These are phyloP conservation scores for Dyspetes luteomarginatus DNA, from an alignment of 2,888 invertebrate genomes.

Conservation along the genomic window DNA sequence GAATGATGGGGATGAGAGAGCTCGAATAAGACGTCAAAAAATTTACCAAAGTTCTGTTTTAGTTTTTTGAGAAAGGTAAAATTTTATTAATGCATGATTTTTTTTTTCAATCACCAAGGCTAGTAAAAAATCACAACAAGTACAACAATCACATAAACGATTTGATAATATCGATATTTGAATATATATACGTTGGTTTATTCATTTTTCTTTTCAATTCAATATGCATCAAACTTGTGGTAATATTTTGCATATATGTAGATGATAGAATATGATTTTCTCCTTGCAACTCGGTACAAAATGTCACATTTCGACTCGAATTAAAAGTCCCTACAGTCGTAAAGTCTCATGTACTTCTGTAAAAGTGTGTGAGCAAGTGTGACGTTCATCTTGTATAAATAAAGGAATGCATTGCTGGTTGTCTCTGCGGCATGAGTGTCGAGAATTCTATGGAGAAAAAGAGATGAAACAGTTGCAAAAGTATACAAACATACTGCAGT, in stretches of 20 bases:
- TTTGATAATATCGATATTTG: too few relatives aligned
- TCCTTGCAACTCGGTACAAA: neutral
- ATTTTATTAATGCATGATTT: too few relatives aligned
- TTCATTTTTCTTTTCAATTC: too few relatives aligned
- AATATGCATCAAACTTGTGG: too few relatives aligned
- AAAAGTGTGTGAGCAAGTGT: slow-evolving; percentile 3
- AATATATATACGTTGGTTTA: too few relatives aligned
- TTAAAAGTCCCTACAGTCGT: neutral
- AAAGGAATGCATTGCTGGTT: neutral
- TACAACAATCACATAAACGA: too few relatives aligned
- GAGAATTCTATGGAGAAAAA: slow-evolving; percentile 12
- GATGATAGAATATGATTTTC: neutral
- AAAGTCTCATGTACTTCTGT: slow-evolving; percentile 1
- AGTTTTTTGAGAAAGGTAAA: too few relatives aligned
- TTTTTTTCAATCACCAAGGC: too few relatives aligned
- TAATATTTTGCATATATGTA: too few relatives aligned
- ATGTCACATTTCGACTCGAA: neutral
- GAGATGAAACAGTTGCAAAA: slow-evolving; percentile 13
- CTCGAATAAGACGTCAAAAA: too few relatives aligned
- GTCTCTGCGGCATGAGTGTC: neutral
- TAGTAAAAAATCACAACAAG: too few relatives aligned
- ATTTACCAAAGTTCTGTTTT: too few relatives aligned
- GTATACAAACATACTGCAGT: slow-evolving; percentile 1
- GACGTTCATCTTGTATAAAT: slow-evolving; percentile 16
- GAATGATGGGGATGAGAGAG: neutral